Evolutionary conservation across 2,888 invertebrate genomes (phyloP).

Genomic region (Aphidoletes aphidimyza): DNA sequence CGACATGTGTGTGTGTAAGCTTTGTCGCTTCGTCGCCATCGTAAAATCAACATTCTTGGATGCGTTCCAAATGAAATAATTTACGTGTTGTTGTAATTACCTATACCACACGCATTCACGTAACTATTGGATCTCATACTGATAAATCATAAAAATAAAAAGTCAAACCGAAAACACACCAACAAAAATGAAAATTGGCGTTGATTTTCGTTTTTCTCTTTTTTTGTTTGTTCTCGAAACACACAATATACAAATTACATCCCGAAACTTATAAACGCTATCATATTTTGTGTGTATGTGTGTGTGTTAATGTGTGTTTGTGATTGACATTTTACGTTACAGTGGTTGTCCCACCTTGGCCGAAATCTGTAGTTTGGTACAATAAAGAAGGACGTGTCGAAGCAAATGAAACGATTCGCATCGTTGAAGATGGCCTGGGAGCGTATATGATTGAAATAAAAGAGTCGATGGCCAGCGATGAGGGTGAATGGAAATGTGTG

Average conservation of each 20-base stretch:
- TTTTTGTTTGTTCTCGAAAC: too few relatives aligned
- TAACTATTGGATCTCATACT: not conserved
- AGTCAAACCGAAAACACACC: not conserved
- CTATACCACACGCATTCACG: not conserved
- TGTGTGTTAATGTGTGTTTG: too few relatives aligned
- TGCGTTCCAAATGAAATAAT: slow-evolving; percentile 5
- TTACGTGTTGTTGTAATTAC: not conserved
- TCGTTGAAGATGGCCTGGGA: slow-evolving; percentile 84
- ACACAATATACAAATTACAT: too few relatives aligned
- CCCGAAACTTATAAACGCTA: not conserved
- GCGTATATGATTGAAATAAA: slow-evolving; percentile 81
- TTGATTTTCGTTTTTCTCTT: too few relatives aligned
- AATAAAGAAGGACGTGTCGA: slow-evolving; percentile 85
- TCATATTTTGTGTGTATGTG: not conserved
- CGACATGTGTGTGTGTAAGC: not conserved
- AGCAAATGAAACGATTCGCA: slow-evolving; percentile 75
- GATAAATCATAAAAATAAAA: not conserved
- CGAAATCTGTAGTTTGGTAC: slow-evolving; percentile 84
- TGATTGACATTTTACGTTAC: too few relatives aligned
- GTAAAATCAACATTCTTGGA: not conserved
- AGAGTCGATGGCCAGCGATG: slow-evolving; percentile 81
- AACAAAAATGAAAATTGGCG: not conserved
- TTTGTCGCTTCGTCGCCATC: not conserved
- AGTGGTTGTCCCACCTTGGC: slow-evolving; percentile 89
- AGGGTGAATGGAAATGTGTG: slow-evolving; percentile 91